Conservation (phyloP, 2,113 vertebrate species). For the Tachycineta bicolor region DNA sequence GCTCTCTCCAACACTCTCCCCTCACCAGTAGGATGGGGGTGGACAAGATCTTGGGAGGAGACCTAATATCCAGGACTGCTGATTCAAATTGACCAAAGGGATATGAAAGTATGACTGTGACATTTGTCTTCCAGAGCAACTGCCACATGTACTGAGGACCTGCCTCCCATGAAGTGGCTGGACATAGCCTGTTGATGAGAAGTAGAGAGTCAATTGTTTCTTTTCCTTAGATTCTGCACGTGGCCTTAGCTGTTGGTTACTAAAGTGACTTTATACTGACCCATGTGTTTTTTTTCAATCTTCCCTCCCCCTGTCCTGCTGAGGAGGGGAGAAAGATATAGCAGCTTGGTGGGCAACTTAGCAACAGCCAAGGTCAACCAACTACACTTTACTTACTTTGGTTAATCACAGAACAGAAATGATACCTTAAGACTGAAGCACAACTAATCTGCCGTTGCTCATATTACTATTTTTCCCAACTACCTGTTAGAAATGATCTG, state of each 20-base stretch:
- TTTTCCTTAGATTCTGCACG: neutral
- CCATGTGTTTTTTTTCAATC: rapidly evolving
- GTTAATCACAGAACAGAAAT: neutral
- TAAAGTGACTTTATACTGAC: neutral
- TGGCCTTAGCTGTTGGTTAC: neutral
- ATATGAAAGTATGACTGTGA: neutral
- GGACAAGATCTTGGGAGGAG: neutral
- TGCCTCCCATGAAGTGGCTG: neutral
- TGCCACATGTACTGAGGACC: neutral
- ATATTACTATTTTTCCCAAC: neutral
- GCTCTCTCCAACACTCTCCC: neutral
- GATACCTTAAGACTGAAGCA: neutral
- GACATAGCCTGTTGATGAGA: neutral
- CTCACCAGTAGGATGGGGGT: neutral
- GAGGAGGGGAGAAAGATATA: neutral
- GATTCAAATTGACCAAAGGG: neutral
- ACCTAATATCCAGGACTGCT: neutral
- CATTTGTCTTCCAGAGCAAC: neutral
- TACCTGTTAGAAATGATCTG: neutral
- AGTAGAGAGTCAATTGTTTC: neutral
- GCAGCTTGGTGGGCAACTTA: neutral
- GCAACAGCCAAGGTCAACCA: neutral
- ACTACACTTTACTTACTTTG: neutral
- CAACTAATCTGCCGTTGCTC: neutral
- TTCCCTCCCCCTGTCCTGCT: neutral